Conservation (phyloP, 2,888 invertebrate species). For the Marronus borbonicus region DNA sequence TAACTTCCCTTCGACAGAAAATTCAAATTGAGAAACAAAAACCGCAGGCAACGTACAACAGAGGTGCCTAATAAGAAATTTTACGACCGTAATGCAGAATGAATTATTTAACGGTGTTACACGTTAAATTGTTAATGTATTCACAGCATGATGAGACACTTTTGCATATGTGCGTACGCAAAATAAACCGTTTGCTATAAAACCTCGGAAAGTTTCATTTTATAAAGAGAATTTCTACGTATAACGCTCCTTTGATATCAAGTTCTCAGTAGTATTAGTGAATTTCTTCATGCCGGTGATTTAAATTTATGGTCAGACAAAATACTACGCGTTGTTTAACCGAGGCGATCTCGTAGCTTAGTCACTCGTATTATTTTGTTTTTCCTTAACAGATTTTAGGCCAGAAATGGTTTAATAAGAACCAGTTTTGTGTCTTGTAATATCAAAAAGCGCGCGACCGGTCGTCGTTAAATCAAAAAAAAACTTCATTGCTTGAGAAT, state of each 20-base stretch:
- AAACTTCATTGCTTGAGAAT: slow-evolving; percentile 2
- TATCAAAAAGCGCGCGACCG: slow-evolving; percentile 55
- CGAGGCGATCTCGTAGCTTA: slow-evolving; percentile 18
- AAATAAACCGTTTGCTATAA: too few species aligned
- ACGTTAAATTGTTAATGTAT: too few species aligned
- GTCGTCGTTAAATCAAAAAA: slow-evolving; percentile 56
- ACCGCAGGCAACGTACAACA: too few species aligned
- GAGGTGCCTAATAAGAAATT: too few species aligned
- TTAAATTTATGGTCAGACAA: slow-evolving; percentile 10
- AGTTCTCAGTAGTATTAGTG: background rate
- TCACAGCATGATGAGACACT: too few species aligned
- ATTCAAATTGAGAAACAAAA: too few species aligned
- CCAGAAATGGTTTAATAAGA: slow-evolving; percentile 46
- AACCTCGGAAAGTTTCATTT: background rate
- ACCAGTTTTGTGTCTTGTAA: slow-evolving; percentile 57
- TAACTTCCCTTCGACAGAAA: too few species aligned
- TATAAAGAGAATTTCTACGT: background rate
- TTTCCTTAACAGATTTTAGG: slow-evolving; percentile 30
- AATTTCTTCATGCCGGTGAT: background rate
- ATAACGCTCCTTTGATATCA: background rate
- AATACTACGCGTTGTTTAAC: slow-evolving; percentile 12
- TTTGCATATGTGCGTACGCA: too few species aligned
- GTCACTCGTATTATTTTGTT: slow-evolving; percentile 7
- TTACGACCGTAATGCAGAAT: too few species aligned
- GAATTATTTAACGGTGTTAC: too few species aligned